Conservation (phyloP, 2,888 invertebrate species). For the Hemicrepidius hirtus region DNA sequence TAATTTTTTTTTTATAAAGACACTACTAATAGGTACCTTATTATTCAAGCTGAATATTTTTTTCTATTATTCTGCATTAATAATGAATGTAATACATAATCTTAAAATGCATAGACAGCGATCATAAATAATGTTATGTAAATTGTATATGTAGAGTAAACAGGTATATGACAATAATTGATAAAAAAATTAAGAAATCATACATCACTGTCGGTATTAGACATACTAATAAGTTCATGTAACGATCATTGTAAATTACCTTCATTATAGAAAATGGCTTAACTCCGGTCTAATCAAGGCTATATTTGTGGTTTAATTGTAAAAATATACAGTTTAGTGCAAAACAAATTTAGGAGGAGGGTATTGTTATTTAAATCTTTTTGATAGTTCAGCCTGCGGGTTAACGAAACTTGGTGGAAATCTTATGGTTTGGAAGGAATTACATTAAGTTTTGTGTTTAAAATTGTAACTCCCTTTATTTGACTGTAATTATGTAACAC, state of each 20-base stretch:
- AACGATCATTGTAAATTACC: constrained; percentile 33
- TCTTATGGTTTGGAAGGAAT: no score
- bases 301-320: neutral
- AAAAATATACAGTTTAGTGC: no score
- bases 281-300: constrained; percentile 21
- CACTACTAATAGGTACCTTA: no score
- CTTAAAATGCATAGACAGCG: constrained; percentile 15
- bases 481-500: no score
- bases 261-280: constrained; percentile 20
- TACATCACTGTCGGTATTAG: constrained; percentile 19
- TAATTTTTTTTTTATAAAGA: no score
- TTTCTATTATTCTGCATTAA: neutral
- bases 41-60: neutral
- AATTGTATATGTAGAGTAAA: constrained; percentile 14
- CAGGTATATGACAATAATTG: constrained; percentile 19
- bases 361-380: no score
- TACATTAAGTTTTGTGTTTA: no score
- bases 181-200: constrained; percentile 24
- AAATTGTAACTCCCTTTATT: no score
- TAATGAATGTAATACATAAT: constrained; percentile 19
- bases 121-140: constrained; percentile 21
- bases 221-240: constrained; percentile 30
- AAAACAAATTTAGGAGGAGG: no score
- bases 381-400: no score
- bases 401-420: no score